phyloP scores from a whole-genome alignment of 23 tunicate genomes.

The Styela clava region DNA sequence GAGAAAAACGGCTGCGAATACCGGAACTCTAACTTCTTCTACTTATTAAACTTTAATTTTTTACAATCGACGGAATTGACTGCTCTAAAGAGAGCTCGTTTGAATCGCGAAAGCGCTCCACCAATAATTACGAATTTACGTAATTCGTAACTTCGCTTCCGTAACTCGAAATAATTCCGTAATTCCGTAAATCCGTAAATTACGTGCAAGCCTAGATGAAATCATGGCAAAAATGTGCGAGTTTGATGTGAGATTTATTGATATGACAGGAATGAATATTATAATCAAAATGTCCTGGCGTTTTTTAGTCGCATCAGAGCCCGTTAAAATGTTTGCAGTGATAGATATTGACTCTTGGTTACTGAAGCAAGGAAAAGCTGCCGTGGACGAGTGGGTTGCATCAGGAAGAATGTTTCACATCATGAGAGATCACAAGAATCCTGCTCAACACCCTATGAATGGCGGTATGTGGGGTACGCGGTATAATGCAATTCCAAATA shows the following conservation, averaged over 20 bases:
- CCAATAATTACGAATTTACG: too few species aligned
- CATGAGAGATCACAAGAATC: constrained; percentile 16
- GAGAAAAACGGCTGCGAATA: too few species aligned
- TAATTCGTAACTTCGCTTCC: too few species aligned
- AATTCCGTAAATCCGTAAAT: too few species aligned
- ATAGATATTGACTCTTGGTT: not conserved
- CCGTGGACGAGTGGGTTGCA: constrained; percentile 18
- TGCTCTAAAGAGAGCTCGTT: too few species aligned
- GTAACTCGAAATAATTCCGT: too few species aligned
- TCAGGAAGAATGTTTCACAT: constrained; percentile 10
- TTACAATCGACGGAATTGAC: too few species aligned
- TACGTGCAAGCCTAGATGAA: too few species aligned
- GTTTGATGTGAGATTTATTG: not conserved
- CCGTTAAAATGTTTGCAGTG: not conserved
- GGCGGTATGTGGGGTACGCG: constrained; percentile 5
- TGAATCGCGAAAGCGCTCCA: too few species aligned
- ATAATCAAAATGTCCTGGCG: constrained; percentile 12
- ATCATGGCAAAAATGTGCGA: too few species aligned
- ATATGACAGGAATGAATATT: constrained; percentile 3
- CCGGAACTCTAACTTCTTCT: too few species aligned
- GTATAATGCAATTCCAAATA: constrained; percentile 2
- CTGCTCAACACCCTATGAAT: constrained; percentile 12
- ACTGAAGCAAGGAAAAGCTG: not conserved
- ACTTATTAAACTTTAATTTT: too few species aligned
- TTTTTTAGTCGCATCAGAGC: constrained; percentile 12